Evolutionary conservation across 2,888 invertebrate species (phyloP), one percentile per base, ranked within the genome.

Genomic region (Coecobrya sp.): DNA sequence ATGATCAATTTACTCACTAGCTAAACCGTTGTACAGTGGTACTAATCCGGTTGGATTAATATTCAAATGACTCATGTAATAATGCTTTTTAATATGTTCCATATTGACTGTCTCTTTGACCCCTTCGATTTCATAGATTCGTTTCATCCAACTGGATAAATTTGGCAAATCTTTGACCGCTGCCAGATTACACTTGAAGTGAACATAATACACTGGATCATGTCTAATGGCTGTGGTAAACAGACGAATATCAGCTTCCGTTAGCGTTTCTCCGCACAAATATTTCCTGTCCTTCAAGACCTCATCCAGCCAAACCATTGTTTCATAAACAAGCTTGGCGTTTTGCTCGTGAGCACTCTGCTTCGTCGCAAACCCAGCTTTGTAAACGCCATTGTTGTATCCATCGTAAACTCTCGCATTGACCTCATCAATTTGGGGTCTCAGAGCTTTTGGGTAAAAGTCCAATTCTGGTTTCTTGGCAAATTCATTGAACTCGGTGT

Each of bases 41-140:
- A 94, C 93, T 16, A 94, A 76, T 16, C 89, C 92, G 16, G 55
- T 89, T 11, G 94, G 94, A 81, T 94, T 94, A 5, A 94, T 91
- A n/a, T 93, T 25, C 49, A 27, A 55, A 13, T 93, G 93, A 2
- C 94, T 93, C 90, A 93, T 88, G 88, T 93, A 94, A 85, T 94
- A 94, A 84, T 93, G 93, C 30, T 93, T 93, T 59, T 94, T 94
- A 76, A 94, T 94, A 49, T 94, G 94, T 13, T 94, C 93, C 93
- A 94, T 94, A 49, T 94, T 93, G 10, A 94, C 92, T 0, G 94
- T 94, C 7, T 93, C 93, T 52, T 84, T 68, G n/a, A 94, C 55
- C 11, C 87, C 89, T 13, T 52, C 45, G 30, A 91, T 65, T 49
- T 92, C 84, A 27, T 91, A 93, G 16, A 94, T 86, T 16, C 11